Percentiles rank a stretch among this genome's conserved stretches.
phyloP scores from a whole-genome alignment of 2,113 vertebrate genomes.

The Marcusenius ussheri region DNA sequence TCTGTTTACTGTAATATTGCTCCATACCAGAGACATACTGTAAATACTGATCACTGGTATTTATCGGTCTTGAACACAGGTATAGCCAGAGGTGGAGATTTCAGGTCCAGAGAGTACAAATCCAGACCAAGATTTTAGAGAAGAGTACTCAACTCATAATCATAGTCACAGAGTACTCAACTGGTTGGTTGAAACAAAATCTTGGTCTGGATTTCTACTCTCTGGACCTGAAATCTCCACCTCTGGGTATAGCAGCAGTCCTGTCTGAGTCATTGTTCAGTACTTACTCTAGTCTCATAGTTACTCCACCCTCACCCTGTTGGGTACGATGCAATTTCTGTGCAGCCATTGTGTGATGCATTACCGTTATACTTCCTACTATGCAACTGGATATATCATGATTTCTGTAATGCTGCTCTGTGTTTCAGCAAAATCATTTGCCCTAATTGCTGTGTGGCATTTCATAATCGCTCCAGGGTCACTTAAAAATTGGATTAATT shows the following conservation, averaged over 20 bases:
- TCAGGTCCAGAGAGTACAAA: too few relatives aligned
- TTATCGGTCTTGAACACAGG: neutral
- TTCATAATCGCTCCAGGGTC: neutral
- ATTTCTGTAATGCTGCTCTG: neutral
- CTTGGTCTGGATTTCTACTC: too few relatives aligned
- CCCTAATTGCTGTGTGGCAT: neutral
- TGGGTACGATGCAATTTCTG: neutral
- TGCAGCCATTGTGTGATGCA: conserved; percentile 1
- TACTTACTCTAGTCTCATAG: neutral
- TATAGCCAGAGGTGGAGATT: neutral
- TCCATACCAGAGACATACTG: neutral
- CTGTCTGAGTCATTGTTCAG: neutral
- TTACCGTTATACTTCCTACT: neutral
- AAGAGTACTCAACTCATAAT: too few relatives aligned
- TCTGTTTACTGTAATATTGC: neutral
- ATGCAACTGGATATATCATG: neutral
- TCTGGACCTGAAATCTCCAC: too few relatives aligned
- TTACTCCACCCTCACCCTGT: neutral
- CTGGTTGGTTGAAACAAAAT: too few relatives aligned
- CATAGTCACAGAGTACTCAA: too few relatives aligned
- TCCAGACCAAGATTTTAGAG: too few relatives aligned
- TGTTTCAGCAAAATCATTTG: neutral
- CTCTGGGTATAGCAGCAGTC: neutral
- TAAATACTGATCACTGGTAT: neutral
- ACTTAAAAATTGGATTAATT: neutral